Evolutionary conservation across 2,888 invertebrate species (phyloP).

Genomic region (Spisula subtruncata): DNA sequence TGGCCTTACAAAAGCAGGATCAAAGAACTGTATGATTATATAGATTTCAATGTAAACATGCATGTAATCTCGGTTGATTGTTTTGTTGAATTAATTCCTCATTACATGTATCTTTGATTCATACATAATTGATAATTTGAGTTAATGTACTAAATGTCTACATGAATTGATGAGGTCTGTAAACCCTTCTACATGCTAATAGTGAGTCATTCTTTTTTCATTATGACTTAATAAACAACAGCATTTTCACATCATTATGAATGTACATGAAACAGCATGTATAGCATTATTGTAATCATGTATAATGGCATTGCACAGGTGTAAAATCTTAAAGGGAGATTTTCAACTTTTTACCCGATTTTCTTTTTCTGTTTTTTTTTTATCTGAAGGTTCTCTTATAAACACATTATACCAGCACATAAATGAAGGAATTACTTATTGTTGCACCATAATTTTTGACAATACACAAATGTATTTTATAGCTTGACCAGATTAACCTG

Average conservation of each 20-base stretch:
- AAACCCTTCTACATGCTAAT: not conserved
- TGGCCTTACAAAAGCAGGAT: not conserved
- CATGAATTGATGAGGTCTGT: not conserved
- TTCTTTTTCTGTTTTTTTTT: too few relatives aligned
- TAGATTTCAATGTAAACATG: not conserved
- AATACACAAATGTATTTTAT: too few relatives aligned
- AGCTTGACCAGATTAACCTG: too few relatives aligned
- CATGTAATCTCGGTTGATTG: not conserved
- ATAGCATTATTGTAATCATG: not conserved
- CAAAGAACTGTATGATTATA: conserved; percentile 5
- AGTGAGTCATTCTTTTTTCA: conserved; percentile 19
- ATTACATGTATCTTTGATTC: not conserved
- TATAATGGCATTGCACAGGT: not conserved
- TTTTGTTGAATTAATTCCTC: not conserved
- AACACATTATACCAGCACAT: too few relatives aligned
- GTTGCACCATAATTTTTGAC: too few relatives aligned
- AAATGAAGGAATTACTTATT: too few relatives aligned
- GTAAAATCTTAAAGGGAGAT: not conserved
- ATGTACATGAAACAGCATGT: conserved; percentile 18
- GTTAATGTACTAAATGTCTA: not conserved
- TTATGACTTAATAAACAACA: conserved; percentile 14
- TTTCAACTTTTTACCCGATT: not conserved
- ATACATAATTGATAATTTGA: not conserved
- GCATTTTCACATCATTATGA: not conserved
- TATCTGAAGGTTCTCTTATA: too few relatives aligned